Base-by-base conservation (phyloP, 2,888 invertebrate genomes). In the Erebia palarica region DNA sequence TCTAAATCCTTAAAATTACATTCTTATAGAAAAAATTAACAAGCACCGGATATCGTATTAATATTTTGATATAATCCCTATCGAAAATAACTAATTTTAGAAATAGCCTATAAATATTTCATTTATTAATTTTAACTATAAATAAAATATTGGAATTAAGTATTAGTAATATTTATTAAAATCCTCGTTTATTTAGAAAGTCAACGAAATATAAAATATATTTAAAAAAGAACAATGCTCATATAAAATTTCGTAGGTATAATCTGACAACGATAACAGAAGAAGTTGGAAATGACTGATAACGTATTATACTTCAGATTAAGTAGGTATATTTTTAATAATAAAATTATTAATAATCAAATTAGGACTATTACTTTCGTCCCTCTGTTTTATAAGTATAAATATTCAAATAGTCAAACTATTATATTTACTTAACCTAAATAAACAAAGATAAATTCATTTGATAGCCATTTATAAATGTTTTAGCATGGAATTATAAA, bases 141-240 rank as follows among this genome's bases (percentile, higher is more conserved):
- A 27, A 3, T 27, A n/a, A 51, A n/a, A 27, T 21, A n/a, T 13
- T 27, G 53, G 1, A 47, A 8, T 11, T 53, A 27, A 27, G 27
- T 8, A 36, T 51, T 11, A 36, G 1, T 42, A 42, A 49, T 49
- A 13, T 47, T 63, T 47, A 3, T 14, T 63, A 65, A 65, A 51
- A 21, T 10, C 49, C 14, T 51, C 21, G 51, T 51, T 63, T 53
- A 53, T 65, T 36, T 36, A 65, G 27, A 36, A 65, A 36, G 8
- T 65, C 53, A 65, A 65, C 65, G 65, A 36, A 36, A 36, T 65
- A 65, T 65, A 65, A 53, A 65, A 65, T 65, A 53, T 65, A 53
- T 53, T 27, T 27, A 64, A 65, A 53, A 36, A 16, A 36, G 53
- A 53, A n/a, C 9, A 2, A 53, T 9, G 36, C 16, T 51, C n/a